Conservation (phyloP, 2,888 invertebrate genomes). For the Fabriciana adippe region DNA sequence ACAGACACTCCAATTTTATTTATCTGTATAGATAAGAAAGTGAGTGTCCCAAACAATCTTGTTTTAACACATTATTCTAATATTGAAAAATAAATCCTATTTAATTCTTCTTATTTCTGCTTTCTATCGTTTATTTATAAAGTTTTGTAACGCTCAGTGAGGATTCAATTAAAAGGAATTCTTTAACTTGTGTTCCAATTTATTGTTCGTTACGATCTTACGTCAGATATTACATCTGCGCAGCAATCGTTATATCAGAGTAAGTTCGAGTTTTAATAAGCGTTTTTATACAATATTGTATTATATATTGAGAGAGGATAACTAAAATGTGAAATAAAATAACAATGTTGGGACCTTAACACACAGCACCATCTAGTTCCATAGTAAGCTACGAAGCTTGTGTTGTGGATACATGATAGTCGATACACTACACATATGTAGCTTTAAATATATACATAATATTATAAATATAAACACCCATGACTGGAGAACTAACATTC, state of each 20-base stretch:
- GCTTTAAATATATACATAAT: too few species aligned
- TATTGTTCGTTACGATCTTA: conserved; percentile 26
- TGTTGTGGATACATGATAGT: too few species aligned
- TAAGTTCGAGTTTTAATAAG: conserved; percentile 8
- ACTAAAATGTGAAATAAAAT: too few species aligned
- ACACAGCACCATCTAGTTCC: too few species aligned
- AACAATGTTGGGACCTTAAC: too few species aligned
- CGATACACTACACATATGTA: too few species aligned
- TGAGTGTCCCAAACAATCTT: conserved; percentile 31
- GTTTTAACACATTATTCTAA: conserved; percentile 38
- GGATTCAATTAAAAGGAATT: conserved; percentile 40
- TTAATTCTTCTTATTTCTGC: conserved; percentile 36
- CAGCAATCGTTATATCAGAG: conserved; percentile 11
- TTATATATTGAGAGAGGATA: too few species aligned
- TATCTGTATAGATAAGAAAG: too few species aligned
- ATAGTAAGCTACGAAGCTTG: too few species aligned
- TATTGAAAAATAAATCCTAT: conserved; percentile 41
- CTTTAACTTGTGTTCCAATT: conserved; percentile 34
- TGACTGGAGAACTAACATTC: too few species aligned
- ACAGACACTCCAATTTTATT: too few species aligned
- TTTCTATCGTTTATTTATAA: conserved; percentile 34
- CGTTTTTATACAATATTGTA: neutral
- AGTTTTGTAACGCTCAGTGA: conserved; percentile 34
- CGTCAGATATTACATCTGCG: neutral
- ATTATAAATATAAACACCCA: too few species aligned